Base-by-base conservation (phyloP, 2,888 invertebrate genomes). In the Stenurella melanura region DNA sequence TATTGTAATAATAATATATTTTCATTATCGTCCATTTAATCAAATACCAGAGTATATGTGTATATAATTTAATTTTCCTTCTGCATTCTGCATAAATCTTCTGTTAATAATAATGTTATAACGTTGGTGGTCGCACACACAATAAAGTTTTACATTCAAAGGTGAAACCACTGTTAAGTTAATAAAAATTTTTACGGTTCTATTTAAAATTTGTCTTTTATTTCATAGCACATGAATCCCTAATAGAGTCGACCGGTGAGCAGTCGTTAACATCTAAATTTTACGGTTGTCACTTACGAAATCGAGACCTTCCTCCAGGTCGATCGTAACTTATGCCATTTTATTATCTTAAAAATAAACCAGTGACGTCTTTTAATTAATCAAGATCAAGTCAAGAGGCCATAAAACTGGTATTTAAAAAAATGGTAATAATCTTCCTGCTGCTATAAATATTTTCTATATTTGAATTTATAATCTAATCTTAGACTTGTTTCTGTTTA, bases 221-320 rank as follows among this genome's bases (percentile, higher is more conserved):
- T 68, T 67, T 69, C 61, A 72, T 57, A 26, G 19, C 61, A 67
- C 67, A 60, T 42, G 26, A 56, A 54, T 58, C 71, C 56, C 42
- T 68, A 68, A 71, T 76, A 72, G 58, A 72, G 76, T 66, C 72
- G 54, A n/a, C 72, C 56, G 30, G 34, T 30, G 34, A 69, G 69
- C 75, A 73, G 71, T 60, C 72, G 72, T 73, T 78, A 78, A 76
- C 77, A 78, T 77, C 79, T 78, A 79, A 81, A 81, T 82, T 82
- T 82, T 77, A 82, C 81, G 78, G 77, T 75, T 79, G 80, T 82
- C 80, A 79, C 64, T 77, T 79, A 74, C 58, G 78, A 80, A 78
- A 79, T 60, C 68, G 74, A 80, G 72, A 80, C 78, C 80, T 81
- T 75, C 74, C 76, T 63, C 57, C 80, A 74, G 66, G 77, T 73